phyloP scores from a whole-genome alignment of 1,140 invertebrate species.

The Chymomyza costata region DNA sequence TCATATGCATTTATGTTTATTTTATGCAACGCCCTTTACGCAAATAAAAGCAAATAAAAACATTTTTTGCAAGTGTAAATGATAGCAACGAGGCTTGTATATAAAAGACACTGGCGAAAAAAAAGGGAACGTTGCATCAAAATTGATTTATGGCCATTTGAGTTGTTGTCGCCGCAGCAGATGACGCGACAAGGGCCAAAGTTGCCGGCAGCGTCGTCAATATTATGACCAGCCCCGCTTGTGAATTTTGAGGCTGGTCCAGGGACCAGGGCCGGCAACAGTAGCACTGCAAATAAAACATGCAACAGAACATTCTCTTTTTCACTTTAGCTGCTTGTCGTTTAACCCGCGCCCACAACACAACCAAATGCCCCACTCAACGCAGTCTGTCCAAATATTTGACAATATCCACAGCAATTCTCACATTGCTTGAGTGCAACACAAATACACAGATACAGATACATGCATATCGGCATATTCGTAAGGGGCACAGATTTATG shows the following conservation, averaged over 20 bases:
- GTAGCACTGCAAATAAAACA: slow-evolving; percentile 24
- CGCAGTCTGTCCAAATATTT: slow-evolving; percentile 5
- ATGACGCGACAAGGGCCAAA: no score
- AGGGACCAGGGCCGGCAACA: no score
- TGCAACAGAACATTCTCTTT: slow-evolving; percentile 30
- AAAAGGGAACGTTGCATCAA: slow-evolving; percentile 39
- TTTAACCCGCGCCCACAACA: neutral
- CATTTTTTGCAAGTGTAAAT: neutral
- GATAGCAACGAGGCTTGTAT: neutral
- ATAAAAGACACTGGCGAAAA: neutral
- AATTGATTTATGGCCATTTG: slow-evolving; percentile 63
- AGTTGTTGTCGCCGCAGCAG: slow-evolving; percentile 25
- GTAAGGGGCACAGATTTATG: slow-evolving; percentile 55
- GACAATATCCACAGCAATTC: slow-evolving; percentile 19
- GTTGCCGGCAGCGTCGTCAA: no score
- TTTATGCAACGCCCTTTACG: no score
- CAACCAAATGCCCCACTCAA: slow-evolving; percentile 8
- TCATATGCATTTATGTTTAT: neutral
- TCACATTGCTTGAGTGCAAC: slow-evolving; percentile 12
- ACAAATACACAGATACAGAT: no score
- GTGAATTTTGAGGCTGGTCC: no score
- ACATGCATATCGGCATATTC: slow-evolving; percentile 9
- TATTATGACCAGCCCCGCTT: no score
- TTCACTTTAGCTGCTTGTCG: slow-evolving; percentile 24
- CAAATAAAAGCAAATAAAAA: no score